These are phyloP conservation scores for Pagetopsis macropterus DNA, from an alignment of 2,797 vertebrate species.

Conservation along the genomic window DNA sequence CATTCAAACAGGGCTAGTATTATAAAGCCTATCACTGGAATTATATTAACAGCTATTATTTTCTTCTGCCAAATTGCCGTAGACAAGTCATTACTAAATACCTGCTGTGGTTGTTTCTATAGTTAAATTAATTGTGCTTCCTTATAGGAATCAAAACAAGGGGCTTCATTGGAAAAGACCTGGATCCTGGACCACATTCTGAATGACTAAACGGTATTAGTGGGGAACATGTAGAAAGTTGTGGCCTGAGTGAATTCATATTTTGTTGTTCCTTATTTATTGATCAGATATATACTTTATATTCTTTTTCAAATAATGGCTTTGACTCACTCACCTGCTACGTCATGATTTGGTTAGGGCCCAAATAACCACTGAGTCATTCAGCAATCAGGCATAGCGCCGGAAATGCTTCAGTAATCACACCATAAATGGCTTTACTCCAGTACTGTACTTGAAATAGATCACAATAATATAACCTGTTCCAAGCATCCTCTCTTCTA, in stretches of 20 bases:
- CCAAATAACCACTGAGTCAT: neutral
- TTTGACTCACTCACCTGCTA: neutral
- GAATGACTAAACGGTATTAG: neutral
- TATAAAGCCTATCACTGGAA: neutral
- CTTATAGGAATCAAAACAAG: neutral
- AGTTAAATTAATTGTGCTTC: neutral
- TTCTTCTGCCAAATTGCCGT: neutral
- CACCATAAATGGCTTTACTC: constrained; percentile 28
- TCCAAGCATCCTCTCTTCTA: constrained; percentile 33
- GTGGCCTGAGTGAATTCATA: neutral
- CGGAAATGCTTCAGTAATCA: constrained; percentile 10
- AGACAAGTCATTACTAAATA: neutral
- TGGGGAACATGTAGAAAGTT: neutral
- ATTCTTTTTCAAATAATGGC: neutral
- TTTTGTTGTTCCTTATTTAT: neutral
- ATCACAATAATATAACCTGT: constrained; percentile 29
- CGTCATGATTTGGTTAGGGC: neutral
- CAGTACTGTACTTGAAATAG: constrained; percentile 43
- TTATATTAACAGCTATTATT: neutral
- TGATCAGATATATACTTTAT: neutral
- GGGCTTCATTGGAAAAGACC: neutral
- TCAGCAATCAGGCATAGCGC: constrained; percentile 14
- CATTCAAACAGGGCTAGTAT: too few relatives aligned
- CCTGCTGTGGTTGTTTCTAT: neutral
- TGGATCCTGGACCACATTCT: neutral